Evolutionary conservation across 2,113 vertebrate species (phyloP).

Genomic region (Pelodiscus sinensis): DNA sequence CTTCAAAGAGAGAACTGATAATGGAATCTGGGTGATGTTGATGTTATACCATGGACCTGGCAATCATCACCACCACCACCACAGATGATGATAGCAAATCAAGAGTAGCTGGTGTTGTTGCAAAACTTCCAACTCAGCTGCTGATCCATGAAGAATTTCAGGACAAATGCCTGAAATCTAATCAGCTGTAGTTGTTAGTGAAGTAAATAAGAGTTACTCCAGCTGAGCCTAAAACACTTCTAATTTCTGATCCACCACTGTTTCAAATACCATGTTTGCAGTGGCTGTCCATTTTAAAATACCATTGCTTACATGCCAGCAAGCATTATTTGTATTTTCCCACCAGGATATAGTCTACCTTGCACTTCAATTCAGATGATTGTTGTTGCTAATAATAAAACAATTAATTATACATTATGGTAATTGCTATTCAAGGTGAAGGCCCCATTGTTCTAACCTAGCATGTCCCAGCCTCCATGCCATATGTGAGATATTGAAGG

Average conservation of each 20-base stretch:
- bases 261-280: background rate
- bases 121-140: conserved; percentile 22
- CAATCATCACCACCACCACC: conserved; percentile 22
- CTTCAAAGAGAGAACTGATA: conserved; percentile 33
- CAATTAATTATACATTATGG: background rate
- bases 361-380: background rate
- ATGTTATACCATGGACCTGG: conserved; percentile 44
- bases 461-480: background rate
- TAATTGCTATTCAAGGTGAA: too few relatives aligned
- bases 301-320: background rate
- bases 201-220: background rate
- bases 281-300: background rate
- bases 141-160: conserved; percentile 34
- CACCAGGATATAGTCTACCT: background rate
- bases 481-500: background rate
- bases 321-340: background rate
- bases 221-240: background rate
- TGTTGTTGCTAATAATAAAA: background rate
- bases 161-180: conserved; percentile 25
- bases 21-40: conserved; percentile 61
- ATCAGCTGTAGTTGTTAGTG: background rate
- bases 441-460: background rate
- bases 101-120: conserved; percentile 11
- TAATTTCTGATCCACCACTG: background rate
- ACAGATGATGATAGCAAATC: conserved; percentile 50